Evolutionary conservation across 1,140 invertebrate genomes (phyloP).

Genomic region (Heliothis subflexa): DNA sequence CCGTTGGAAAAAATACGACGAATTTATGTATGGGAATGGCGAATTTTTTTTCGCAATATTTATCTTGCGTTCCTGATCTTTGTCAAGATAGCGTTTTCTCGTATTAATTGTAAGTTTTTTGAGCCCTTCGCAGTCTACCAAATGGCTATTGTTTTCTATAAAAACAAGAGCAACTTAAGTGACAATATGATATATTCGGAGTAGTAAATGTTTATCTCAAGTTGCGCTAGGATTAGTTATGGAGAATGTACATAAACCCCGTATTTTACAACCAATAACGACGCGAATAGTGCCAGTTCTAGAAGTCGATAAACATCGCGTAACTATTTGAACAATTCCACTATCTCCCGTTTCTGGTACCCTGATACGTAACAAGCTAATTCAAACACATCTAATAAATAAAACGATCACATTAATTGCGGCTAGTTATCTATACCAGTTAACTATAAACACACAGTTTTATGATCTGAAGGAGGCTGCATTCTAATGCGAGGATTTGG

Average conservation of each 20-base stretch:
- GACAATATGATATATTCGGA: no score
- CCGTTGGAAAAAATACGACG: slow-evolving; percentile 39
- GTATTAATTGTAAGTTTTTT: neutral
- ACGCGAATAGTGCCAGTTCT: neutral
- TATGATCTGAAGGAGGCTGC: slow-evolving; percentile 41
- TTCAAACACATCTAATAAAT: slow-evolving; percentile 39
- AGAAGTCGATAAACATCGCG: slow-evolving; percentile 23
- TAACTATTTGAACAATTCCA: slow-evolving; percentile 34
- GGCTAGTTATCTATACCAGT: slow-evolving; percentile 11
- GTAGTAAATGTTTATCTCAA: no score
- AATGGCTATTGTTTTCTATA: no score
- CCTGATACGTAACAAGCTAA: slow-evolving; percentile 43
- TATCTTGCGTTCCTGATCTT: slow-evolving; percentile 4
- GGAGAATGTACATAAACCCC: neutral
- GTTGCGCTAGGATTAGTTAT: neutral
- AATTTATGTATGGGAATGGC: slow-evolving; percentile 25
- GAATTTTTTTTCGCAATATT: neutral
- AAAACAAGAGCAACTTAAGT: no score
- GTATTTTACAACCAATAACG: neutral
- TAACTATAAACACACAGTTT: slow-evolving; percentile 38
- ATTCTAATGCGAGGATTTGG: slow-evolving; percentile 31
- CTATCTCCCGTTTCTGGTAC: slow-evolving; percentile 17
- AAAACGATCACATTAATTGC: slow-evolving; percentile 34
- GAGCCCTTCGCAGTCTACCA: no score
- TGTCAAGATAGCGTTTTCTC: neutral